Conservation (phyloP, 2,888 invertebrate genomes). For the Arctia plantaginis region DNA sequence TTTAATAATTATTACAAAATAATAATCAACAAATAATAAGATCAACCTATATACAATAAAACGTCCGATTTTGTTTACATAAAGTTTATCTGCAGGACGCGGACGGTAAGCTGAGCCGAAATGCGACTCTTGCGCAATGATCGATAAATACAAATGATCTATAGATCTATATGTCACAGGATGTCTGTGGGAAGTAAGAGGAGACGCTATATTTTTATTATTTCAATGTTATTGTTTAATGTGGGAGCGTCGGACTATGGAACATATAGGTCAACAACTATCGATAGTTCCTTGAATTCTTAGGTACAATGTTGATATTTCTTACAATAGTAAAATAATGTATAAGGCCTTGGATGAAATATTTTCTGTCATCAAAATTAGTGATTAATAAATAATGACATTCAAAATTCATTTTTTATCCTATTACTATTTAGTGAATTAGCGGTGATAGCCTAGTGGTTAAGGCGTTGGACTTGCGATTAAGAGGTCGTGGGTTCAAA, state of each 20-base stretch:
- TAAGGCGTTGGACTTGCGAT: too few relatives aligned
- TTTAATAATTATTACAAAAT: background rate
- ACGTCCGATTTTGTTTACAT: constrained; percentile 55
- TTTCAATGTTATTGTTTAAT: constrained; percentile 23
- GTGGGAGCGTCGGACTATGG: constrained; percentile 1
- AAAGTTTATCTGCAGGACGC: constrained; percentile 49
- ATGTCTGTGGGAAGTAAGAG: constrained; percentile 51
- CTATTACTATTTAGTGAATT: too few relatives aligned
- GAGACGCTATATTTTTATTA: constrained; percentile 45
- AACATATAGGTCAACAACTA: too few relatives aligned
- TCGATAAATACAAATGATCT: constrained; percentile 54
- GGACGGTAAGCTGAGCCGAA: constrained; percentile 53
- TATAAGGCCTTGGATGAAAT: too few relatives aligned
- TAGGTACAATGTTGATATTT: too few relatives aligned
- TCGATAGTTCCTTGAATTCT: too few relatives aligned
- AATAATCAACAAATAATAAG: background rate
- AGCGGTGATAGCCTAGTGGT: too few relatives aligned
- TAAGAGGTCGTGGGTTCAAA: too few relatives aligned
- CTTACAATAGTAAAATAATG: too few relatives aligned
- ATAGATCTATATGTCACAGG: constrained; percentile 53
- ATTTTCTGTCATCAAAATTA: too few relatives aligned
- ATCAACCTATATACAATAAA: constrained; percentile 39
- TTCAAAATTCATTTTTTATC: too few relatives aligned
- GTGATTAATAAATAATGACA: too few relatives aligned
- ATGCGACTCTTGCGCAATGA: constrained; percentile 54